phyloP scores from a whole-genome alignment of 2,113 vertebrate genomes.

The Petromus typicus region DNA sequence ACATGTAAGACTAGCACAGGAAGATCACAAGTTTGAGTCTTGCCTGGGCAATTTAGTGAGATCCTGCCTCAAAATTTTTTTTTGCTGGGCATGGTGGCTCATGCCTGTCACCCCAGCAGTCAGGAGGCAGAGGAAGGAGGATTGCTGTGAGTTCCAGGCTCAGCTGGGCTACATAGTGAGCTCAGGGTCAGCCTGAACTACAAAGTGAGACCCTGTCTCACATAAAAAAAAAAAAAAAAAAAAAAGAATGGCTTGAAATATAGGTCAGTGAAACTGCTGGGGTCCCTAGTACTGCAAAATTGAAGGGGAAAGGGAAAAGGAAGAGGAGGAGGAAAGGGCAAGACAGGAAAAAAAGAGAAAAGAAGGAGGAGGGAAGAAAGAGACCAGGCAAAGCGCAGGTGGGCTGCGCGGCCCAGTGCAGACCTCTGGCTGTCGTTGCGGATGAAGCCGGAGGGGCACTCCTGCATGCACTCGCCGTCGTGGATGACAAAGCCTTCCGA shows the following conservation, averaged over 20 bases:
- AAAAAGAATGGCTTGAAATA: no score
- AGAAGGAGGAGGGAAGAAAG: background rate
- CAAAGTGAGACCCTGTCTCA: no score
- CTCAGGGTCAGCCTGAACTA: no score
- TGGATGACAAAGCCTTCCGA: constrained; percentile 94
- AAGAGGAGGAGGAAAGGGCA: background rate
- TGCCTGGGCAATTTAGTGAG: background rate
- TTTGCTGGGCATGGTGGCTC: no score
- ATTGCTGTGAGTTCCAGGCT: no score
- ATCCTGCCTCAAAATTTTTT: background rate
- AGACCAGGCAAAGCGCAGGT: background rate
- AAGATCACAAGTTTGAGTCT: background rate
- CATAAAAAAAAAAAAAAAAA: no score
- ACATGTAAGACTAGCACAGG: background rate
- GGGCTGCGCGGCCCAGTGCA: background rate
- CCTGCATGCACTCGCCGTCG: constrained; percentile 94
- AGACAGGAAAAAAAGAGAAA: background rate
- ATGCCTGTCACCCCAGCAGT: no score
- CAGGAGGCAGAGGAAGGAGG: no score
- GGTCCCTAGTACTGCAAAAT: no score
- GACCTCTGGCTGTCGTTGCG: constrained; percentile 95
- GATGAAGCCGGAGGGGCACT: constrained; percentile 97
- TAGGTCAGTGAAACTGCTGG: no score
- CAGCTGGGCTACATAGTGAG: no score
- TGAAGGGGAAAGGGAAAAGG: background rate